Evolutionary conservation across 2,113 vertebrate genomes (phyloP).

Genomic region (Perognathus longimembris): DNA sequence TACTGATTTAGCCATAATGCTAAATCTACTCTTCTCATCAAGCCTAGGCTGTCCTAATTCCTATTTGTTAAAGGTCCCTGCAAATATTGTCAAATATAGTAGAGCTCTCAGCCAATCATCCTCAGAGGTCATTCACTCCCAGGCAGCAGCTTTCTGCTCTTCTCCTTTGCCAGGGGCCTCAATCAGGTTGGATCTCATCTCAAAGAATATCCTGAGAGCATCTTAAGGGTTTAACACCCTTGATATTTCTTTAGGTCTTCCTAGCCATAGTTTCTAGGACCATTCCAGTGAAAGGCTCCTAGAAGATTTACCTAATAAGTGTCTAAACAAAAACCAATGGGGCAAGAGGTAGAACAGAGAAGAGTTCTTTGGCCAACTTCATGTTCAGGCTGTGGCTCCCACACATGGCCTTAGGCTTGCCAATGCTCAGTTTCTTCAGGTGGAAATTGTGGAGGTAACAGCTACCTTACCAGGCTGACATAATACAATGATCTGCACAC

Average conservation of each 20-base stretch:
- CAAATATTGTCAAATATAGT: too few relatives aligned
- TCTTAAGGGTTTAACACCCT: background rate
- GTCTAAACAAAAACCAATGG: background rate
- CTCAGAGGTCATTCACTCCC: background rate
- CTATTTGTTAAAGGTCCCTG: background rate
- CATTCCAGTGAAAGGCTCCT: background rate
- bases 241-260: background rate
- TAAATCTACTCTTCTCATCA: background rate
- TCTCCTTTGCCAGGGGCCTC: background rate
- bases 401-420: background rate
- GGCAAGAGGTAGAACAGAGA: background rate
- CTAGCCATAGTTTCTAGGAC: background rate
- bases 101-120: background rate
- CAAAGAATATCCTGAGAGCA: fast-evolving
- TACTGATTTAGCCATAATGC: too few relatives aligned
- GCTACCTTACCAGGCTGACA: background rate
- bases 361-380: too few relatives aligned
- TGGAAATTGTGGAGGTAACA: too few relatives aligned
- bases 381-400: too few relatives aligned
- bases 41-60: background rate
- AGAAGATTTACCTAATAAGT: background rate
- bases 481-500: fast-evolving
- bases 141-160: background rate
- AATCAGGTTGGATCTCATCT: background rate
- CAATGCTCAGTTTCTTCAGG: background rate